Percentiles rank a stretch among this genome's conserved stretches.
Conservation (phyloP, 2,113 vertebrate genomes). For the Gorsachius goisagi region DNA sequence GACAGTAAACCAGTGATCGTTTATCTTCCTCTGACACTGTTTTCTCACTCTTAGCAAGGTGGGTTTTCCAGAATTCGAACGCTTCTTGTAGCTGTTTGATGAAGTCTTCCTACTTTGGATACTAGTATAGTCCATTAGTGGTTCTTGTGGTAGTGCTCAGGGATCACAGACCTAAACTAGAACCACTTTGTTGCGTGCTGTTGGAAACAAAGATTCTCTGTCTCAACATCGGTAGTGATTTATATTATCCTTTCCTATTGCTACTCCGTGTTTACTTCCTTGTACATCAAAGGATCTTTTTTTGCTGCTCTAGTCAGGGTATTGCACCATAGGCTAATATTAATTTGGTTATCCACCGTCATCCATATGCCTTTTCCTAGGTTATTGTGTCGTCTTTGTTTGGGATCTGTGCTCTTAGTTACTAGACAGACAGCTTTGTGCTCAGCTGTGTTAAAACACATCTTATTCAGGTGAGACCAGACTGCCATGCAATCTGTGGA, state of each 20-base stretch:
- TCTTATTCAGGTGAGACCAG: conserved; percentile 45
- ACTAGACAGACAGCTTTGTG: conserved; percentile 39
- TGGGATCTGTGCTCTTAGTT: conserved; percentile 19
- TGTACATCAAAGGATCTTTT: not conserved
- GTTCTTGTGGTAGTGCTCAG: not conserved
- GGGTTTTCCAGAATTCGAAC: not conserved
- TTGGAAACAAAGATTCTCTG: not conserved
- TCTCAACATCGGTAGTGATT: not conserved
- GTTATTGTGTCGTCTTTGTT: conserved; percentile 33
- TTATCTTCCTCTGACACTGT: not conserved
- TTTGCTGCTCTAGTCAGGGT: not conserved
- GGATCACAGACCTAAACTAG: not conserved
- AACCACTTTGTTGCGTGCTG: not conserved
- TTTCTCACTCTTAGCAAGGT: not conserved
- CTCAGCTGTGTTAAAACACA: conserved; percentile 47
- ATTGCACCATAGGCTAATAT: not conserved
- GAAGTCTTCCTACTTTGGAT: not conserved
- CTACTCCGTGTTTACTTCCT: not conserved
- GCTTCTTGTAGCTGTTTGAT: not conserved
- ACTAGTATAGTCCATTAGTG: not conserved
- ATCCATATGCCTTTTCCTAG: not conserved
- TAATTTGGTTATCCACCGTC: conserved; percentile 38
- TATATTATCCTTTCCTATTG: not conserved
- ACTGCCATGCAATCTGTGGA: conserved; percentile 40
- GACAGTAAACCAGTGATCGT: not conserved